Evolutionary conservation across 2,888 invertebrate genomes (phyloP).

Genomic region (Monoplex corrugatus): DNA sequence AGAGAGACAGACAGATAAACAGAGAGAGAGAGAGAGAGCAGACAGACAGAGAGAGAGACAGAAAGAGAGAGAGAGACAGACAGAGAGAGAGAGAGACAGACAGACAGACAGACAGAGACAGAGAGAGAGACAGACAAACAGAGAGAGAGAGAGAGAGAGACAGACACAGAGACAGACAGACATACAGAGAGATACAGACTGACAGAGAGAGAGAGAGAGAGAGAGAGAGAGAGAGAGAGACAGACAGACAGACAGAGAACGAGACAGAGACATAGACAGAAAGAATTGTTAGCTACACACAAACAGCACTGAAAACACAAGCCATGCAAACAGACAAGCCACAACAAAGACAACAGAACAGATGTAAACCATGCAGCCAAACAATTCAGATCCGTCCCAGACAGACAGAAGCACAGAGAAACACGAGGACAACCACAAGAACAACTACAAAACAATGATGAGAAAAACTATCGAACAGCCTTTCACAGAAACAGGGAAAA

Average conservation of each 20-base stretch:
- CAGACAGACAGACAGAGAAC: too few relatives aligned
- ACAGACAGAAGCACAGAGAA: background rate
- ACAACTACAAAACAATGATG: background rate
- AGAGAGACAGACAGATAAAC: too few relatives aligned
- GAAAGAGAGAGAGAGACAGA: background rate
- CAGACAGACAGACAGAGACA: background rate
- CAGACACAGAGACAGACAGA: background rate
- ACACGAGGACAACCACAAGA: background rate
- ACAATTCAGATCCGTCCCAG: background rate
- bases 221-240: too few relatives aligned
- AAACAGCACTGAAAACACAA: too few relatives aligned
- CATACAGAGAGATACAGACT: constrained; percentile 28
- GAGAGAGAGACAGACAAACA: constrained; percentile 1
- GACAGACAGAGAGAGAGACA: background rate
- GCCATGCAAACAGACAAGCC: too few relatives aligned
- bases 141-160: constrained; percentile 13
- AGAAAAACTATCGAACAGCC: too few relatives aligned
- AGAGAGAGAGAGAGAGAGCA: background rate
- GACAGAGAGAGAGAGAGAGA: background rate
- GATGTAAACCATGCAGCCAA: too few relatives aligned
- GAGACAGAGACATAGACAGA: too few relatives aligned
- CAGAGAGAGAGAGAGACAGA: background rate
- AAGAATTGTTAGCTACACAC: too few relatives aligned
- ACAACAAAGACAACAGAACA: too few relatives aligned
- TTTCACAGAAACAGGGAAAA: background rate